Conservation (phyloP, 2,113 vertebrate genomes). For the Stigmatopora nigra region DNA sequence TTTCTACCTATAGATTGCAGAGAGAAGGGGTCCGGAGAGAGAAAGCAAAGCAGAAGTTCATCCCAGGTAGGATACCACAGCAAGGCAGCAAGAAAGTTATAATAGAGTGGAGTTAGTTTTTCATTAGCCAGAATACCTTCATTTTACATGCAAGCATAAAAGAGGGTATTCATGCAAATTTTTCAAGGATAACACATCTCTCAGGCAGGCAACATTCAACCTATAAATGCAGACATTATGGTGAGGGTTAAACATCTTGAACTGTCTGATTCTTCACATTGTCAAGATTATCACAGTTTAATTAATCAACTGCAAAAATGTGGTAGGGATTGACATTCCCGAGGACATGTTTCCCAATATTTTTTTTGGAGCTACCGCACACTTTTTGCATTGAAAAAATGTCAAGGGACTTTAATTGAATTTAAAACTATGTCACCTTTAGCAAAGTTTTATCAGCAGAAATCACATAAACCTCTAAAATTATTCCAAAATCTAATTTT, state of each 20-base stretch:
- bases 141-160: slow-evolving; percentile 44
- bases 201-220: background rate
- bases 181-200: background rate
- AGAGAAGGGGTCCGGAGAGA: slow-evolving; percentile 57
- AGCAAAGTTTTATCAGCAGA: too few species aligned
- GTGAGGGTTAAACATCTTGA: background rate
- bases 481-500: too few species aligned
- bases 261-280: background rate
- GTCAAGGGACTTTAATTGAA: too few species aligned
- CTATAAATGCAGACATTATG: background rate
- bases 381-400: too few species aligned
- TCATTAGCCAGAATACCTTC: background rate
- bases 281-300: background rate
- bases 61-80: slow-evolving; percentile 42
- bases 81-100: slow-evolving; percentile 44
- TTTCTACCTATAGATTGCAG: slow-evolving; percentile 85
- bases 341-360: too few species aligned
- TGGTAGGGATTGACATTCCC: too few species aligned
- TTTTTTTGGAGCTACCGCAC: too few species aligned
- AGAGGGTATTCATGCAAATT: slow-evolving; percentile 47
- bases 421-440: too few species aligned
- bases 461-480: too few species aligned
- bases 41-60: slow-evolving; percentile 41
- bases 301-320: too few species aligned
- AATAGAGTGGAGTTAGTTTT: slow-evolving; percentile 46